phyloP scores from a whole-genome alignment of 2,113 vertebrate species.

The Cacatua alba region DNA sequence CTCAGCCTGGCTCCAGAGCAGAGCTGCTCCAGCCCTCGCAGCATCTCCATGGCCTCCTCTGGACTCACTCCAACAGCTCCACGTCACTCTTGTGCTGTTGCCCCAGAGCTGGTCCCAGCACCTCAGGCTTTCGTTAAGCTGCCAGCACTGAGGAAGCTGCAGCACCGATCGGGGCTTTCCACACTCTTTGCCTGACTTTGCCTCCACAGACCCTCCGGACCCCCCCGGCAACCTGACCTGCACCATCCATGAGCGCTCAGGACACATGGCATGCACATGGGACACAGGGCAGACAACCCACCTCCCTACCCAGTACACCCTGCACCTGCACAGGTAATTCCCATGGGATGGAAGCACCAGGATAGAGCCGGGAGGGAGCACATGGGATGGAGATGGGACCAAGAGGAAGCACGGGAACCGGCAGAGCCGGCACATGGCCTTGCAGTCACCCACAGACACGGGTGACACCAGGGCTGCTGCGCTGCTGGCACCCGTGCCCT shows the following conservation, averaged over 20 bases:
- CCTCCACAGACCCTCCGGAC: slow-evolving; percentile 72
- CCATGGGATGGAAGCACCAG: rapidly evolving
- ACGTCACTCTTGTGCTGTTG: not conserved
- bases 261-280: slow-evolving; percentile 68
- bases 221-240: slow-evolving; percentile 70
- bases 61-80: not conserved
- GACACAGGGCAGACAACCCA: slow-evolving; percentile 20
- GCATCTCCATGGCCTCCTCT: too few species aligned
- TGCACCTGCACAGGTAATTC: slow-evolving; percentile 70
- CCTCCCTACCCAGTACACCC: slow-evolving; percentile 51
- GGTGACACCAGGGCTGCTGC: not conserved
- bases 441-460: slow-evolving; percentile 10
- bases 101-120: not conserved
- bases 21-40: too few species aligned
- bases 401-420: not conserved
- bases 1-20: too few species aligned
- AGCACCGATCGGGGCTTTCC: rapidly evolving
- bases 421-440: not conserved
- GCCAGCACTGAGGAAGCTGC: rapidly evolving
- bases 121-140: not conserved
- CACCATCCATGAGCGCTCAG: slow-evolving; percentile 57
- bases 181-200: rapidly evolving
- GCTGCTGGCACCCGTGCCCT: slow-evolving; percentile 32
- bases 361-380: not conserved
- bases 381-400: not conserved